phyloP scores from a whole-genome alignment of 2,113 vertebrate species.

The Xiphophorus maculatus region DNA sequence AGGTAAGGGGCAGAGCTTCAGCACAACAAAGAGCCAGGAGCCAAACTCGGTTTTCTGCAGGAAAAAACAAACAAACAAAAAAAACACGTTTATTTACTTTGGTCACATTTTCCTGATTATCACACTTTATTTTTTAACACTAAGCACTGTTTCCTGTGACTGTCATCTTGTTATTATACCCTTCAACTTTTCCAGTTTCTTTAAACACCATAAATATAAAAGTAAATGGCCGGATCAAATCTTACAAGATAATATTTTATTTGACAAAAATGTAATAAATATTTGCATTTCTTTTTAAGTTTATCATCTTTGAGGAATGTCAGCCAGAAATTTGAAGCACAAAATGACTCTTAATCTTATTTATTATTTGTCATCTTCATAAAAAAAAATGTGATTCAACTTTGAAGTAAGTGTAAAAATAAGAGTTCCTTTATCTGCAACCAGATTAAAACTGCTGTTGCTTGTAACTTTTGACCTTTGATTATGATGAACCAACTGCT shows the following conservation, averaged over 20 bases:
- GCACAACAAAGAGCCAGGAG: slow-evolving; percentile 20
- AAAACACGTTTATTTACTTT: neutral
- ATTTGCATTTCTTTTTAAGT: neutral
- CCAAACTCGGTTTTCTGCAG: slow-evolving; percentile 64
- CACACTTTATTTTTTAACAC: neutral
- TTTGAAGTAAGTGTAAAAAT: neutral
- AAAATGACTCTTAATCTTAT: neutral
- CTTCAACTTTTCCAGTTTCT: neutral
- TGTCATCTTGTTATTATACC: neutral
- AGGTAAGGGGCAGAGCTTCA: slow-evolving; percentile 81
- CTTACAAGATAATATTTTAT: neutral
- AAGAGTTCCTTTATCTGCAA: neutral
- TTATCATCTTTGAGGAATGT: neutral
- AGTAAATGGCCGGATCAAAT: neutral
- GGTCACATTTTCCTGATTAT: neutral
- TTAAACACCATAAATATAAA: neutral
- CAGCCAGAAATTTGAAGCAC: neutral
- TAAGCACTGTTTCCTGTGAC: neutral
- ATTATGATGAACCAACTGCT: neutral
- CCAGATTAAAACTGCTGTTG: neutral
- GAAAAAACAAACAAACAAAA: neutral
- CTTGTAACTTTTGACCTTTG: neutral
- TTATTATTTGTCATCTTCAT: neutral
- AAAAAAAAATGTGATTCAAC: neutral
- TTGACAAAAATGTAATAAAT: neutral